phyloP scores from a whole-genome alignment of 2,797 vertebrate species.

The Macropodus opercularis region DNA sequence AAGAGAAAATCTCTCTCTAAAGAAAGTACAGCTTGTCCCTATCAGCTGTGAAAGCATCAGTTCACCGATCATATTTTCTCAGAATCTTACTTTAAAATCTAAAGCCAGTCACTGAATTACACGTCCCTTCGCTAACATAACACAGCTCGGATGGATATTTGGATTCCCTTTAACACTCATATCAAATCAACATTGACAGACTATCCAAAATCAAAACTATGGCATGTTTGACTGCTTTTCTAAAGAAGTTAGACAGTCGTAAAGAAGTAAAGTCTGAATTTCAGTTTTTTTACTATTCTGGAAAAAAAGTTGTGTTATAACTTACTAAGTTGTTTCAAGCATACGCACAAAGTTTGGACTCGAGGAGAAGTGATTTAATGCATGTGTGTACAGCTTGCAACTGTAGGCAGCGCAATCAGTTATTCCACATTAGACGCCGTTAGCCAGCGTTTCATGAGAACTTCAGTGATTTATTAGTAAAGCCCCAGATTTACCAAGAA shows the following conservation, averaged over 20 bases:
- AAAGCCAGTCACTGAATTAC: neutral
- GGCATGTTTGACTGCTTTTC: no score
- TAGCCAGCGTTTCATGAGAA: constrained; percentile 29
- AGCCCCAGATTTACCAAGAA: constrained; percentile 37
- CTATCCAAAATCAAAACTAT: no score
- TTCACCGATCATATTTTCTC: neutral
- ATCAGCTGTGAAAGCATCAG: neutral
- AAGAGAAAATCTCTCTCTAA: constrained; percentile 4
- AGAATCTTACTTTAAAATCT: neutral
- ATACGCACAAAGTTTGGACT: neutral
- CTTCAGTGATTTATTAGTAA: constrained; percentile 39
- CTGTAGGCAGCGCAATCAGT: constrained; percentile 4
- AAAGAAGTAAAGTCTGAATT: no score
- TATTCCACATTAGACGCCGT: constrained; percentile 14
- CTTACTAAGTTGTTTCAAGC: constrained; percentile 14
- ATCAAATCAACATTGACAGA: no score
- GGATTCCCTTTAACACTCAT: no score
- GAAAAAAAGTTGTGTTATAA: neutral
- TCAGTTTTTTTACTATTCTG: neutral
- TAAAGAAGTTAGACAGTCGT: no score
- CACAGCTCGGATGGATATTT: no score
- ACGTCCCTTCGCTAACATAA: no score
- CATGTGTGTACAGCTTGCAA: constrained; percentile 2
- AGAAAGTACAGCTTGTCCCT: neutral
- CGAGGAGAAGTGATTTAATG: neutral